These are phyloP conservation scores for Drepana falcataria DNA, from an alignment of 2,888 invertebrate species.

Conservation along the genomic window DNA sequence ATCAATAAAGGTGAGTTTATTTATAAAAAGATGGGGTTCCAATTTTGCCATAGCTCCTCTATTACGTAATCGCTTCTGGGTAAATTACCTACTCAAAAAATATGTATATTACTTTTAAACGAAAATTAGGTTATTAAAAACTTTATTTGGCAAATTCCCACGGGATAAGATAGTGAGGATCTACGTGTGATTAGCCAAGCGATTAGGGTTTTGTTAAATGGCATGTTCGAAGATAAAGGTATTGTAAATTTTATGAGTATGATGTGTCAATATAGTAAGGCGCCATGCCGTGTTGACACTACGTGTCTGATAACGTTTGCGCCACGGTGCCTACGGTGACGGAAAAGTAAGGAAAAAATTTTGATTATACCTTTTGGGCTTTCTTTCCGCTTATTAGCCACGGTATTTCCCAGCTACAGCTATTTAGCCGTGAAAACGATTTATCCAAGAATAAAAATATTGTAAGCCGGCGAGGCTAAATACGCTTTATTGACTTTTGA, in stretches of 20 bases:
- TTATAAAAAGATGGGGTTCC: no score
- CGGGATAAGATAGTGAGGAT: neutral
- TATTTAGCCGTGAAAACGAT: neutral
- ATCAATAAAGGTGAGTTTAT: no score
- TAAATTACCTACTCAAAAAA: no score
- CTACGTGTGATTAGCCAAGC: neutral
- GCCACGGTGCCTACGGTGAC: no score
- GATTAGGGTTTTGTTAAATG: neutral
- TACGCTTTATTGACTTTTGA: neutral
- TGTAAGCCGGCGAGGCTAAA: neutral
- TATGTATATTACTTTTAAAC: no score
- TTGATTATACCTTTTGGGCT: neutral
- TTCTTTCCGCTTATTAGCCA: neutral
- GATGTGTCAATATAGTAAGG: slow-evolving; percentile 1
- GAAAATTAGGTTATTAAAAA: no score
- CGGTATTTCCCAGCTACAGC: neutral
- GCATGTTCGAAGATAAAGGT: neutral
- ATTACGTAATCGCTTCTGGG: no score
- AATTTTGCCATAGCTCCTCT: no score
- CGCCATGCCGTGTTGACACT: neutral
- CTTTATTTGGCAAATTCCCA: no score
- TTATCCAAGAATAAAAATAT: neutral
- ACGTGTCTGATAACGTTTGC: neutral
- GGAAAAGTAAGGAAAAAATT: neutral
- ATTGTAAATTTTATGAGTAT: neutral